Percentiles rank a stretch among this genome's conserved stretches.
phyloP scores from a whole-genome alignment of 2,797 vertebrate species.

The Chaunax sp. region DNA sequence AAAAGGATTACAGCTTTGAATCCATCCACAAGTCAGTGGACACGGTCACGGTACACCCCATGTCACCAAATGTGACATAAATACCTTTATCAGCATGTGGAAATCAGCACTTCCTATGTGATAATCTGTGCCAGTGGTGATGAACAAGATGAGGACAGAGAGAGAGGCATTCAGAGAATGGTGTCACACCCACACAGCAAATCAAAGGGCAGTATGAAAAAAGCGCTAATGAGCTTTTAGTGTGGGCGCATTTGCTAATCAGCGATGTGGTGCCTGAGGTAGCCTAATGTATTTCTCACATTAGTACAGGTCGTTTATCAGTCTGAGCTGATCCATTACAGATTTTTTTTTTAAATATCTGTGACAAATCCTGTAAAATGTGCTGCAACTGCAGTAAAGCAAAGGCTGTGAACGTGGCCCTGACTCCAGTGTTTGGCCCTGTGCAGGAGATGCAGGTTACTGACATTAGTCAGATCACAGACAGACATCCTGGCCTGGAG shows the following conservation, averaged over 20 bases:
- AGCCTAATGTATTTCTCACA: conserved; percentile 17
- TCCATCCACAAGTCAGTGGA: conserved; percentile 1
- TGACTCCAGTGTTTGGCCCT: conserved; percentile 4
- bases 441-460: background rate
- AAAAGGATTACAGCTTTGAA: conserved; percentile 50
- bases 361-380: background rate
- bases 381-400: background rate
- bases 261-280: conserved; percentile 27
- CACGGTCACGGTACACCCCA: background rate
- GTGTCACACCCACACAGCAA: conserved; percentile 59
- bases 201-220: conserved; percentile 48
- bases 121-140: conserved; percentile 14
- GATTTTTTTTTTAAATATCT: background rate
- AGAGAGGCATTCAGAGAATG: conserved; percentile 24
- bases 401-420: background rate
- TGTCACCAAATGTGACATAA: conserved; percentile 31
- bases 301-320: too few species aligned
- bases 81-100: conserved; percentile 16
- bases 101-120: conserved; percentile 25
- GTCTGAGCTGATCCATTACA: background rate
- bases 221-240: conserved; percentile 46
- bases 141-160: conserved; percentile 20
- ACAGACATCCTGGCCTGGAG: conserved; percentile 14
- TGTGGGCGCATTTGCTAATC: conserved; percentile 53
- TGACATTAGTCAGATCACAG: too few species aligned